Evolutionary conservation across 2,113 vertebrate species (phyloP).

Genomic region (Gobiocypris rarus): DNA sequence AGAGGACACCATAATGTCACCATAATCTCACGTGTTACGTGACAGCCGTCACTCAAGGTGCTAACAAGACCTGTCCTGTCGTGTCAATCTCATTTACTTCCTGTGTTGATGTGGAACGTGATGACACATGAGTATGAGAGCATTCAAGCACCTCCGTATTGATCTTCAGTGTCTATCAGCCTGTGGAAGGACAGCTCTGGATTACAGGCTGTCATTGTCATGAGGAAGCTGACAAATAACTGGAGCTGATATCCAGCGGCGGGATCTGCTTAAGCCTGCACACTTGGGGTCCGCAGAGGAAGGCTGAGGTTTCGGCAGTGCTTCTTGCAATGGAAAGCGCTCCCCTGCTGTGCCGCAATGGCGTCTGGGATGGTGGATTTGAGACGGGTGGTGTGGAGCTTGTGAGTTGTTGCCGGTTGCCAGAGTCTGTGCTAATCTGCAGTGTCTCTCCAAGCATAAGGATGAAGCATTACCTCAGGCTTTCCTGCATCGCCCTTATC

Average conservation of each 20-base stretch:
- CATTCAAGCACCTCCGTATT: conserved; percentile 64
- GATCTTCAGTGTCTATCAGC: conserved; percentile 61
- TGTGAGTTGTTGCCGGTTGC: conserved; percentile 72
- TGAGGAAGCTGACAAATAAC: conserved; percentile 68
- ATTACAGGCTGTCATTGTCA: conserved; percentile 68
- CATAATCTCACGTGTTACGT: conserved; percentile 43
- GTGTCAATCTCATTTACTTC: conserved; percentile 44
- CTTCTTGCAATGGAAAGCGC: conserved; percentile 63
- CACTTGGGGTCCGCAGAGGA: conserved; percentile 37
- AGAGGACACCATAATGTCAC: conserved; percentile 12
- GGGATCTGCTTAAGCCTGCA: conserved; percentile 66
- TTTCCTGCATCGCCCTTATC: conserved; percentile 83
- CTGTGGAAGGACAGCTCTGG: conserved; percentile 54
- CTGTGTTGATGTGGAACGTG: conserved; percentile 65
- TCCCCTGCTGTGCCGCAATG: conserved; percentile 66
- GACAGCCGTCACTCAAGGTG: conserved; percentile 61
- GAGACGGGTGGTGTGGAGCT: conserved; percentile 71
- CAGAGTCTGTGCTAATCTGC: conserved; percentile 83
- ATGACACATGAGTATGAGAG: conserved; percentile 64
- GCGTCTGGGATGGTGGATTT: conserved; percentile 67
- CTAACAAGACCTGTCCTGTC: conserved; percentile 24
- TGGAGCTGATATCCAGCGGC: conserved; percentile 64
- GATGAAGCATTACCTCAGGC: conserved; percentile 88
- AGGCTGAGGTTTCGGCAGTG: conserved; percentile 62
- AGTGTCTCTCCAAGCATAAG: conserved; percentile 86